Evolutionary conservation across 2,113 vertebrate genomes (phyloP).

Genomic region (Scophthalmus maximus): DNA sequence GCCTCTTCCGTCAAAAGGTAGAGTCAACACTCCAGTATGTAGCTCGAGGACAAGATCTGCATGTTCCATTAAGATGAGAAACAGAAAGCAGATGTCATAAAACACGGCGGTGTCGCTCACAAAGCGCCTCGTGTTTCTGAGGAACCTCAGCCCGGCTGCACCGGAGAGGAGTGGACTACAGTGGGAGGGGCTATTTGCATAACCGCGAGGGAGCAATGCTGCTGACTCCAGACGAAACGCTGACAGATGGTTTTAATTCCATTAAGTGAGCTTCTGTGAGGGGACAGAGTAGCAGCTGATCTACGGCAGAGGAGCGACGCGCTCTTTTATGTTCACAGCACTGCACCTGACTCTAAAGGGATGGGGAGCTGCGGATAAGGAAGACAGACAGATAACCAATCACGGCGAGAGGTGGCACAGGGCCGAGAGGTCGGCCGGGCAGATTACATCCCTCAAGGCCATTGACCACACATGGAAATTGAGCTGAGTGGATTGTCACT

Average conservation of each 20-base stretch:
- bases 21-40: too few relatives aligned
- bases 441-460: constrained; percentile 65
- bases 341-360: background rate
- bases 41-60: too few relatives aligned
- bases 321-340: constrained; percentile 10
- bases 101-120: constrained; percentile 41
- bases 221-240: constrained; percentile 69
- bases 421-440: constrained; percentile 30
- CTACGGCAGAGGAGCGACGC: constrained; percentile 10
- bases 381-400: constrained; percentile 44
- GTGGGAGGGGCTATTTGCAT: constrained; percentile 54
- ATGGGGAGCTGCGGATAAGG: constrained; percentile 9
- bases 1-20: too few relatives aligned
- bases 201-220: constrained; percentile 36
- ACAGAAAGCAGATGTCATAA: constrained; percentile 10
- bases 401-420: constrained; percentile 28
- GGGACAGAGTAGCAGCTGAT: constrained; percentile 43
- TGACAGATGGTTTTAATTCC: constrained; percentile 69
- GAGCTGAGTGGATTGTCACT: constrained; percentile 48
- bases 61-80: constrained; percentile 42
- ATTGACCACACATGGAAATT: constrained; percentile 28
- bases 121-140: constrained; percentile 23
- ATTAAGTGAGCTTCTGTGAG: constrained; percentile 60
- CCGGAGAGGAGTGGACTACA: constrained; percentile 27
- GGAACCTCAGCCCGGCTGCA: background rate